Evolutionary conservation across 2,797 vertebrate species (phyloP).

Genomic region (Mormyrus hasselquistii): DNA sequence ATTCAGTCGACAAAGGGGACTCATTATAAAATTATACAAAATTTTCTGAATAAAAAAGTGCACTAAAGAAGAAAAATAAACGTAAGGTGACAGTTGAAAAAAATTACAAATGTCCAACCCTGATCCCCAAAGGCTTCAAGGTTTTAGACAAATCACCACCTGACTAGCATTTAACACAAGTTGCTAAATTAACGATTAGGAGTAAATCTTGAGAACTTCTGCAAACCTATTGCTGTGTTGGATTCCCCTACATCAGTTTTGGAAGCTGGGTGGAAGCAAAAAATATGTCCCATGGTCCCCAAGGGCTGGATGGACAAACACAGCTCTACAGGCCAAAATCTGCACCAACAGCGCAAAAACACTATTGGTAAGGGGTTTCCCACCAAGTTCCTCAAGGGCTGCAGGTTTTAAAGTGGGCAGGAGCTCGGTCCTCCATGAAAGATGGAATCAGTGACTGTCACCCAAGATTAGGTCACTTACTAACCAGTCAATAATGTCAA

Average conservation of each 20-base stretch:
- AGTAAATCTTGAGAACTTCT: background rate
- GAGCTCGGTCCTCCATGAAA: background rate
- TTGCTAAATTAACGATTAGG: background rate
- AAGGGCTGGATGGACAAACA: background rate
- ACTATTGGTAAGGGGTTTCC: background rate
- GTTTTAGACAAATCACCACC: background rate
- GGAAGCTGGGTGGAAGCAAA: background rate
- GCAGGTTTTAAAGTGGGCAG: background rate
- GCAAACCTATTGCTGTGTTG: background rate
- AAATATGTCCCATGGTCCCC: background rate
- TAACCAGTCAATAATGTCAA: background rate
- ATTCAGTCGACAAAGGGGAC: background rate
- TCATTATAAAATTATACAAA: background rate
- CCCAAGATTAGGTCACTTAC: background rate
- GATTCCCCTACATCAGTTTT: background rate
- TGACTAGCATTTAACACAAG: background rate
- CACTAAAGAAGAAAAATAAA: background rate
- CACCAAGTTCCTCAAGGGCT: background rate
- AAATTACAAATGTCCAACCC: background rate
- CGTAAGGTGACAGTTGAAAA: background rate
- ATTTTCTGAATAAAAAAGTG: background rate
- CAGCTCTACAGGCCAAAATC: background rate
- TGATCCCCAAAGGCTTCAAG: background rate
- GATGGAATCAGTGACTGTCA: background rate
- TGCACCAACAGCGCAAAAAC: background rate